Evolutionary conservation across 2,113 vertebrate genomes (phyloP), one percentile per base, ranked within the genome.

Genomic region (Burhinus bistriatus): DNA sequence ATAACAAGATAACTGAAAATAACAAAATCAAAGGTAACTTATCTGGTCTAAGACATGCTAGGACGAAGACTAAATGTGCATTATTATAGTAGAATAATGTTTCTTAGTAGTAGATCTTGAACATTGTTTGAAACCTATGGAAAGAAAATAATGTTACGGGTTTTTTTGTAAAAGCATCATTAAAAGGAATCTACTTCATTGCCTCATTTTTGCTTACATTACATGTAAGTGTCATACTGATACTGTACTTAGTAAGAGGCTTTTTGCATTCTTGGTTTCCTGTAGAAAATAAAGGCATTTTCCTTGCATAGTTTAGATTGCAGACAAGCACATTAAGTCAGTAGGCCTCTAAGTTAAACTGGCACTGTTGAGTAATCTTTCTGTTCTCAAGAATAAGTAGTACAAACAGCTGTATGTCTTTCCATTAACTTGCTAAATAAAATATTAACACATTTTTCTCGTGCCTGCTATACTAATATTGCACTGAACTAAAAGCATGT

Each of bases 361-460:
- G 84, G 73, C 90, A 93, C 82, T 96, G 93, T 92, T 93, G 22
- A 96, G 62, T 93, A 87, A 82, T 71, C 47, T 81, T 92, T 92
- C 40, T 96, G 91, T 97, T 97, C 52, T 85, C 44, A 59, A 95
- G 85, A 92, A 57, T 89, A 87, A 91, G 75, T 85, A 96, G 93
- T 95, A 95, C 38, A 65, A 97, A 88, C 92, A 96, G 70, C 42
- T 97, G 96, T 96, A 96, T 96, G 93, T 96, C 78, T 96, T 93
- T 94, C 59, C 75, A 83, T 96, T 96, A 96, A 93, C 92, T 93
- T 97, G 96, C 45, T 95, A 86, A 97, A 97, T 97, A 97, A 97
- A 97, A 93, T 96, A 90, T 87, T 97, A 97, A 97, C 96, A 96
- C 93, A 85, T 95, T 95, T 94, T 96, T 93, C 90, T 96, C 2